A percentile compares a stretch with the other conserved stretches of the same genome.
These are phyloP conservation scores for Tinamus guttatus DNA, from an alignment of 2,113 vertebrate species.

Conservation along the genomic window DNA sequence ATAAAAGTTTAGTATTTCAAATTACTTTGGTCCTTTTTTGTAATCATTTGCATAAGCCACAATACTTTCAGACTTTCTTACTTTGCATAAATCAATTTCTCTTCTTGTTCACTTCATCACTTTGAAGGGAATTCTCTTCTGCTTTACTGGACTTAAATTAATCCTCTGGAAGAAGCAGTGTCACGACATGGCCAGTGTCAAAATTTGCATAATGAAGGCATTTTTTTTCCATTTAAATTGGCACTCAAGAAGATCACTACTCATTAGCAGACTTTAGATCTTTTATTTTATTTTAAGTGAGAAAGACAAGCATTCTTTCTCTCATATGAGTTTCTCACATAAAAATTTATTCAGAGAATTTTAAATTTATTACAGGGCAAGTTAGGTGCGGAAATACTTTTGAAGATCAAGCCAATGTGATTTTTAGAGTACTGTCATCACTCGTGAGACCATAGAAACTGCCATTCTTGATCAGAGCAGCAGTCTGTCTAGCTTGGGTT, in stretches of 20 bases:
- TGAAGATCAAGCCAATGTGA: background rate
- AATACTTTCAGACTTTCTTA: constrained; percentile 63
- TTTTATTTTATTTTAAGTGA: constrained; percentile 44
- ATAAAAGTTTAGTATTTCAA: constrained; percentile 29
- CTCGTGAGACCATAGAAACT: background rate
- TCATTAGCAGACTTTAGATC: constrained; percentile 70
- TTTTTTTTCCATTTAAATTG: constrained; percentile 69
- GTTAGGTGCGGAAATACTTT: background rate
- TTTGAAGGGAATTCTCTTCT: constrained; percentile 63
- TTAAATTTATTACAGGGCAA: background rate
- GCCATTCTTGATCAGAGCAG: background rate
- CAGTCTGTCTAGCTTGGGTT: background rate
- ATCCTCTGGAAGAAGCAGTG: constrained; percentile 69
- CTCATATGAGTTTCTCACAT: background rate
- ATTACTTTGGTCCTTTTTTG: constrained; percentile 6
- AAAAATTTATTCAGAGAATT: background rate
- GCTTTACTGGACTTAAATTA: constrained; percentile 75
- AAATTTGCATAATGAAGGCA: constrained; percentile 69
- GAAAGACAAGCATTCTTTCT: constrained; percentile 38
- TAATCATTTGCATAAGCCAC: constrained; percentile 73
- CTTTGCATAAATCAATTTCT: constrained; percentile 78
- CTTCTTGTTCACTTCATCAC: constrained; percentile 71
- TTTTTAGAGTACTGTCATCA: background rate
- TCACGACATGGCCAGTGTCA: constrained; percentile 51
- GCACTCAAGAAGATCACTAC: constrained; percentile 55